These are phyloP conservation scores for Tetranychus truncatus DNA, from an alignment of 2,888 invertebrate genomes.

Conservation along the genomic window DNA sequence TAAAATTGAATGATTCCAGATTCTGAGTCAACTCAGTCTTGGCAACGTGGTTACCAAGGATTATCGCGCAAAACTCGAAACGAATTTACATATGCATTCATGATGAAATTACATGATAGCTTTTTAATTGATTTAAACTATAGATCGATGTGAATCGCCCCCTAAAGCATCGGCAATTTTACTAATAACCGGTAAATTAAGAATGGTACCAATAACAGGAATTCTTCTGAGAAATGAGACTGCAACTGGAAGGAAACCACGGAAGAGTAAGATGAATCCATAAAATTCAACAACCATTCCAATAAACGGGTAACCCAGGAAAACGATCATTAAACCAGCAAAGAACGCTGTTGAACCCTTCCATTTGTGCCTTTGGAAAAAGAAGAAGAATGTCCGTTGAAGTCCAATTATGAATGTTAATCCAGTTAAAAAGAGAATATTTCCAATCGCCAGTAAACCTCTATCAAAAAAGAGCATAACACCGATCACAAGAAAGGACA, in stretches of 20 bases:
- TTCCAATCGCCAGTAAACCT: constrained; percentile 92
- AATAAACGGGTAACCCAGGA: constrained; percentile 83
- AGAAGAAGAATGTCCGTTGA: constrained; percentile 83
- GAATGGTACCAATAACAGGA: constrained; percentile 67
- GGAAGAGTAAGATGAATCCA: constrained; percentile 65
- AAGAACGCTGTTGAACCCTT: constrained; percentile 76
- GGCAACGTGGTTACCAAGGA: too few species aligned
- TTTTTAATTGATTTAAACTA: not conserved
- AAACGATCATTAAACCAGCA: constrained; percentile 73
- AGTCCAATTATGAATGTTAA: constrained; percentile 88
- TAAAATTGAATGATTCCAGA: too few species aligned
- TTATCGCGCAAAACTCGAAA: too few species aligned
- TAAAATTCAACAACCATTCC: constrained; percentile 94
- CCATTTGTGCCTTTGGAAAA: constrained; percentile 88
- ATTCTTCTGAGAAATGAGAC: constrained; percentile 83
- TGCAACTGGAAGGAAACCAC: constrained; percentile 91
- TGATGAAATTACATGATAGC: too few species aligned
- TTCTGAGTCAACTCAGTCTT: too few species aligned
- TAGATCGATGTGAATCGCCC: constrained; percentile 22
- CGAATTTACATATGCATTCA: too few species aligned
- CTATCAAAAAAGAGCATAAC: constrained; percentile 84
- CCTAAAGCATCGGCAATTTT: constrained; percentile 32
- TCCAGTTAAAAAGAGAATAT: constrained; percentile 87
- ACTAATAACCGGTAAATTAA: constrained; percentile 74
- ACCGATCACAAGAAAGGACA: constrained; percentile 82